Conservation (phyloP, 1,140 invertebrate species). For the Eueides isabella region DNA sequence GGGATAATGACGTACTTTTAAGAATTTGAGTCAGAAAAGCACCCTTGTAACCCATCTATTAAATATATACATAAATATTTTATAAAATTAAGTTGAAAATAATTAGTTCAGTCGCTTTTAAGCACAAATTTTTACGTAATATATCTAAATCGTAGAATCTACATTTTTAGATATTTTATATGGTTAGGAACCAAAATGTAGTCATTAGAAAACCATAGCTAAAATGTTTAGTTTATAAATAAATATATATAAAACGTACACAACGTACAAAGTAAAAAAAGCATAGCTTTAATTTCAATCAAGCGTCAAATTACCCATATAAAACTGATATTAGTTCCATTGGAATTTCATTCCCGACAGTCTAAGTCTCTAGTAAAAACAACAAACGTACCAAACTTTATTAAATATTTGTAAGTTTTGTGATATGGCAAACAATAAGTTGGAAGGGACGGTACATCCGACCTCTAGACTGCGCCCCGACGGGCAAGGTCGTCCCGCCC, state of each 20-base stretch:
- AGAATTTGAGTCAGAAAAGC: neutral
- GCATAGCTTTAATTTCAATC: no score
- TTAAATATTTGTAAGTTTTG: slow-evolving; percentile 10
- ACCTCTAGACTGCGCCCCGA: slow-evolving; percentile 71
- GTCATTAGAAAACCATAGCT: no score
- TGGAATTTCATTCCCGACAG: neutral
- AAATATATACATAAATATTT: no score
- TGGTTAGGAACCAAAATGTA: no score
- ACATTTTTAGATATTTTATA: no score
- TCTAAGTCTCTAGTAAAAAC: neutral
- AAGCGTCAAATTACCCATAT: neutral
- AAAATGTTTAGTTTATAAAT: no score
- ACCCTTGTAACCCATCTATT: no score
- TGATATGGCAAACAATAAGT: slow-evolving; percentile 31
- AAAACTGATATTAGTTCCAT: neutral
- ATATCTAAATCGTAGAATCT: no score
- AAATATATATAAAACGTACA: neutral
- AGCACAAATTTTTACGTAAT: no score
- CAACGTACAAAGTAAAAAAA: no score
- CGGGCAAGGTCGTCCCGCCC: slow-evolving; percentile 60
- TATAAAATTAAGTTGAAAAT: no score
- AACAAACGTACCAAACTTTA: neutral
- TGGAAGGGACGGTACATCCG: slow-evolving; percentile 60
- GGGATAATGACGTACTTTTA: slow-evolving; percentile 1
- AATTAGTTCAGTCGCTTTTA: no score